These are phyloP conservation scores for Troilus luridus DNA, from an alignment of 2,888 invertebrate species.

Conservation along the genomic window DNA sequence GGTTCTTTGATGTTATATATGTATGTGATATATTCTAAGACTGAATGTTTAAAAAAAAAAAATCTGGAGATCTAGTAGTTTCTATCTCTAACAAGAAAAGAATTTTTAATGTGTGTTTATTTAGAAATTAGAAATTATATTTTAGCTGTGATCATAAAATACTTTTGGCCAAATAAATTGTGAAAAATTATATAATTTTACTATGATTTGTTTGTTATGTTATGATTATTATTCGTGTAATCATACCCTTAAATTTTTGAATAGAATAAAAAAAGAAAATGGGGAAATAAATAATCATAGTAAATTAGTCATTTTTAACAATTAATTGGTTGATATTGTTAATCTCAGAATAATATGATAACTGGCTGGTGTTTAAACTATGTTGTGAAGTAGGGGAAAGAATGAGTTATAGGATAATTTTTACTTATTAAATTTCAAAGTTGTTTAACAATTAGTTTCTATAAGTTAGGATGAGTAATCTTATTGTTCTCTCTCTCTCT, in stretches of 20 bases:
- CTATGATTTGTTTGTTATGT: not conserved
- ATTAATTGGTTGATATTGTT: not conserved
- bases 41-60: constrained; percentile 20
- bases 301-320: not conserved
- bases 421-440: not conserved
- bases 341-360: not conserved
- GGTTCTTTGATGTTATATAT: not conserved
- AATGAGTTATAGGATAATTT: not conserved
- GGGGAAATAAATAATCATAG: not conserved
- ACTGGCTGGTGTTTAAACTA: not conserved
- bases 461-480: not conserved
- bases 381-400: not conserved
- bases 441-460: not conserved
- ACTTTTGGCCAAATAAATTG: not conserved
- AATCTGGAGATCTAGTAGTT: not conserved
- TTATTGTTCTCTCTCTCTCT: no score
- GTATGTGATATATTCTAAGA: constrained; percentile 20
- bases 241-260: not conserved
- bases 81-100: not conserved
- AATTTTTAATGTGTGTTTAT: not conserved
- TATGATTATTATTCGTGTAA: not conserved
- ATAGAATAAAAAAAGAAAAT: not conserved
- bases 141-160: not conserved
- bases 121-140: not conserved
- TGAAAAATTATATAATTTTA: not conserved